phyloP scores from a whole-genome alignment of 2,888 invertebrate genomes.

The Pelosia muscerda region DNA sequence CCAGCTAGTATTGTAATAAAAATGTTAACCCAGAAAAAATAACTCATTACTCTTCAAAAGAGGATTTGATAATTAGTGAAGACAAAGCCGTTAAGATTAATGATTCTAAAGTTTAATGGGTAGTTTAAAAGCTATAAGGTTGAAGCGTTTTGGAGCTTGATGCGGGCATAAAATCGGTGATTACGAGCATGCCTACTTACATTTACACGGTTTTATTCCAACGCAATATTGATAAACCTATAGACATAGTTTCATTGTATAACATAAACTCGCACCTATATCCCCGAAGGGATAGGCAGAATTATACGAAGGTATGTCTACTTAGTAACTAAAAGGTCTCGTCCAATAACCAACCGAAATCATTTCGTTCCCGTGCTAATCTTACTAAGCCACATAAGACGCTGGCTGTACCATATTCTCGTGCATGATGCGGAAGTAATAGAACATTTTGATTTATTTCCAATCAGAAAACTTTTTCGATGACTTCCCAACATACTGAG shows the following conservation, averaged over 20 bases:
- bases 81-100: not conserved
- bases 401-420: not conserved
- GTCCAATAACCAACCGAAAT: no score
- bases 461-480: conserved; percentile 5
- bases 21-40: not conserved
- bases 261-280: no score
- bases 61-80: not conserved
- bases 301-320: no score
- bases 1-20: no score
- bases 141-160: not conserved
- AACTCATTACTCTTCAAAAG: conserved; percentile 7
- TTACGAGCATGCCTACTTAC: not conserved
- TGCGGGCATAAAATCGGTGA: not conserved
- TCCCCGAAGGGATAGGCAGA: no score
- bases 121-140: not conserved
- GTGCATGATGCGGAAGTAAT: conserved; percentile 6
- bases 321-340: no score
- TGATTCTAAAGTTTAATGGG: not conserved
- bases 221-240: not conserved
- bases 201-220: not conserved
- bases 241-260: not conserved
- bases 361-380: not conserved
- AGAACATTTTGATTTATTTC: not conserved
- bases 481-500: not conserved
- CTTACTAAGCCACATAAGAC: not conserved